Evolutionary conservation across 2,888 invertebrate species (phyloP), one percentile per base, ranked within the genome.

Genomic region (Drosophila robusta): DNA sequence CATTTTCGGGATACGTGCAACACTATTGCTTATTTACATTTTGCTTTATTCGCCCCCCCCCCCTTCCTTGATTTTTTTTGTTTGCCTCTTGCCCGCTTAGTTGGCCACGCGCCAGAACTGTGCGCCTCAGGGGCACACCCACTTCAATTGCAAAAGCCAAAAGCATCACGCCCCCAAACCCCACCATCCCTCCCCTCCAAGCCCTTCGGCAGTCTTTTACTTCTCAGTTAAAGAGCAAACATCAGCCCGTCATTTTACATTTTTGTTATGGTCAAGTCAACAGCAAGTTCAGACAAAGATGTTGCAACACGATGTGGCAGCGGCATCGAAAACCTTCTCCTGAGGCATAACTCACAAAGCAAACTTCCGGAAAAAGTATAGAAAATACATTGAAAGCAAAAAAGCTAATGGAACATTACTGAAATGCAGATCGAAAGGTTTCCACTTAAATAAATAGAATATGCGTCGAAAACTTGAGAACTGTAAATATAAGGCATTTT

Each of bases 21-120:
- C 61, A 78, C 54, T 70, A 78, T 75, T 62, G 46, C 75, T 60
- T 66, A 74, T 76, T 73, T 76, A 74, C 76, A 65, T 78, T 74
- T 52, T 57, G 32, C 58, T 47, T 49, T 42, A 51, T 56, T 52
- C 60, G 32, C 32, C 34, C 29, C 29, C 9, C 29, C 26, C 26
- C 32, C 34, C 29, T 9, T 3, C 29, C 26, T 7, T 18, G 2
- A 18, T 32, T n/a, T 5, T 61, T 45, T 45, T 45, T 42, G 42
- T 29, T 29, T 70, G 41, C 29, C 24, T 61, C 61, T 49, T 22
- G 51, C 47, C 60, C 41, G 49, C 66, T 62, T 52, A 68, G 57
- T 78, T 78, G 65, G 78, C 64, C 55, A 79, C 61, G 65, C 22
- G 57, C 63, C 44, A 78, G 72, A 61, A 38, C 5, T 18, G 46